Evolutionary conservation across 1,140 invertebrate genomes (phyloP), one percentile per base, ranked within the genome.

Genomic region (Phymorhynchus buccinoides): DNA sequence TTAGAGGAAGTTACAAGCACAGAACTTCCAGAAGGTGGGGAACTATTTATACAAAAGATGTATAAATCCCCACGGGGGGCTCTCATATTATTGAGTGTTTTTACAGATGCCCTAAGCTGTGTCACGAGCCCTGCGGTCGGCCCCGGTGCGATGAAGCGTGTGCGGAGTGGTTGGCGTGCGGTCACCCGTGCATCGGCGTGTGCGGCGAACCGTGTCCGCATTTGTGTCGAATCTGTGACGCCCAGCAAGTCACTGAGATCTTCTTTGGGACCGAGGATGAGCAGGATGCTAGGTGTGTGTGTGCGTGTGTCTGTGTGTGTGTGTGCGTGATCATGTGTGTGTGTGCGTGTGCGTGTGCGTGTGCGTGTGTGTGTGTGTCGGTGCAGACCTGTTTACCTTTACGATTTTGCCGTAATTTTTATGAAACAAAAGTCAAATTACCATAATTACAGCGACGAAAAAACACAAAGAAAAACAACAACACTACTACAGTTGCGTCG

Each of bases 171-270:
- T 85, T 90, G 35, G 30, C 79, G 80, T 96, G 96, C 92, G 94
- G 95, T 66, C 96, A 96, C 90, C 89, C 44, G 42, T 96, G 96
- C 90, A 91, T 94, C 48, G 94, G 87, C 9, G 32, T 93, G 35
- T 96, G 96, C 91, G 93, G 94, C 52, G 96, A 96, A 94, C 90
- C 95, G 93, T 96, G 96, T 92, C 95, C 92, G 88, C 73, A 22
- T 0, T 56, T 90, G 44, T 90, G 90, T 42, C 12, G 68, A 14
- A 30, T 86, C 9, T 90, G 90, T 81, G 30, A 90, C 32, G 48
- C 62, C 18, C 75, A 86, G 1, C 32, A 88, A 95, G 89, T 95
- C 0, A 92, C 92, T 39, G 94, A 93, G 32, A 94, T 96, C 85
- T 94, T 96, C 73, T 94, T 94, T 87, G 93, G 93, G 3, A 86